A percentile compares a stretch with the other conserved stretches of the same genome.
Conservation (phyloP, 2,113 vertebrate genomes). For the Spermophilus dauricus region DNA sequence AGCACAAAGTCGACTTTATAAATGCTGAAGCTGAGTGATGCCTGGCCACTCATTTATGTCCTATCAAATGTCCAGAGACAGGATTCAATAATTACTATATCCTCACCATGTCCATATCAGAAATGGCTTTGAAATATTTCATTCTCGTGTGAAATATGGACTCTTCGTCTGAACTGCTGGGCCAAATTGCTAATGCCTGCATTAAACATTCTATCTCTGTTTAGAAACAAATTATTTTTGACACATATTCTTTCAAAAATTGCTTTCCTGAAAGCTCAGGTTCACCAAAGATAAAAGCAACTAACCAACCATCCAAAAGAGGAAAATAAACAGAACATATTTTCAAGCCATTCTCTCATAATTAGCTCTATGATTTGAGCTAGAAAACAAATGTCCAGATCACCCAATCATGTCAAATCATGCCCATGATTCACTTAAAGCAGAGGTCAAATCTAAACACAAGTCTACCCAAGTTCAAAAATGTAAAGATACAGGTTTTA, state of each 20-base stretch:
- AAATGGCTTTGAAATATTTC: not conserved
- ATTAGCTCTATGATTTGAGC: not conserved
- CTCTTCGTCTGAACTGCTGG: not conserved
- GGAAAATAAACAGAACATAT: not conserved
- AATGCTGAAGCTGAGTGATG: not conserved
- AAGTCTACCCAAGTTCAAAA: not conserved
- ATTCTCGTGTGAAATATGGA: too few species aligned
- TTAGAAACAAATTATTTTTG: not conserved
- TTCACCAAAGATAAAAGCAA: not conserved
- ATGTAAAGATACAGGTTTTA: not conserved
- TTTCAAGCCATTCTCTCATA: not conserved
- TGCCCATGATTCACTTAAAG: not conserved
- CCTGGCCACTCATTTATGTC: not conserved
- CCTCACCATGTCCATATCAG: not conserved
- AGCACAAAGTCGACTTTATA: not conserved
- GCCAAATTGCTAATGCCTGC: not conserved
- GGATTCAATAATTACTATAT: not conserved
- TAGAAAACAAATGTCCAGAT: not conserved
- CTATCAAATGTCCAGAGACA: not conserved
- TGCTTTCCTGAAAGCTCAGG: not conserved
- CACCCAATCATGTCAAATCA: not conserved
- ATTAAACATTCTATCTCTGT: not conserved
- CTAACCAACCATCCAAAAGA: not conserved
- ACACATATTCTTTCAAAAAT: not conserved
- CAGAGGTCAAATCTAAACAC: not conserved